Conservation (phyloP, 2,797 vertebrate genomes). For the Capromys pilorides region DNA sequence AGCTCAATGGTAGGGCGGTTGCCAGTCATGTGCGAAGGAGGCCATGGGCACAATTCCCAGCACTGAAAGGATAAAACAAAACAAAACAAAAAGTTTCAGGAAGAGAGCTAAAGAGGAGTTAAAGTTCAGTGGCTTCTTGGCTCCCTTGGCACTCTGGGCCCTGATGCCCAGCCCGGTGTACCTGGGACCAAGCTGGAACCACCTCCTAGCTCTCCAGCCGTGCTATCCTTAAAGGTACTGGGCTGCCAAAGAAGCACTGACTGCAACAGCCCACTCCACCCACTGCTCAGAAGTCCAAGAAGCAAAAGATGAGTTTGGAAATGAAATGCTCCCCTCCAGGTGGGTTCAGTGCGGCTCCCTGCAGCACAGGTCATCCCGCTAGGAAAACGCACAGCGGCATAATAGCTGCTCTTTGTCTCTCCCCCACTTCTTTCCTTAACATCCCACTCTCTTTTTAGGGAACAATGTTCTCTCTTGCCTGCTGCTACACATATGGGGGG, state of each 20-base stretch:
- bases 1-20: not conserved
- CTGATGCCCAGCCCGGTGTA: no score
- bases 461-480: slow-evolving; percentile 49
- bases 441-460: slow-evolving; percentile 47
- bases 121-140: not conserved
- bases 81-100: not conserved
- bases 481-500: slow-evolving; percentile 6
- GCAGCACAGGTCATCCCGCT: not conserved
- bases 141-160: not conserved
- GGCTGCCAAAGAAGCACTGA: not conserved
- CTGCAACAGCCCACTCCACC: not conserved
- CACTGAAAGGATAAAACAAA: not conserved
- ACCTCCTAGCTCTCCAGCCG: fast-evolving
- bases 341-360: not conserved
- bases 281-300: not conserved
- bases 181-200: not conserved
- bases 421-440: not conserved
- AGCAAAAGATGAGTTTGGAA: not conserved
- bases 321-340: not conserved
- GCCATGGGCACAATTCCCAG: not conserved
- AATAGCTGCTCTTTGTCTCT: not conserved
- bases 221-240: not conserved
- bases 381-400: not conserved
- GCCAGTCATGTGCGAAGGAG: not conserved
- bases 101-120: not conserved